These are phyloP conservation scores for Silurus aristotelis DNA, from an alignment of 2,797 vertebrate genomes.

Conservation along the genomic window DNA sequence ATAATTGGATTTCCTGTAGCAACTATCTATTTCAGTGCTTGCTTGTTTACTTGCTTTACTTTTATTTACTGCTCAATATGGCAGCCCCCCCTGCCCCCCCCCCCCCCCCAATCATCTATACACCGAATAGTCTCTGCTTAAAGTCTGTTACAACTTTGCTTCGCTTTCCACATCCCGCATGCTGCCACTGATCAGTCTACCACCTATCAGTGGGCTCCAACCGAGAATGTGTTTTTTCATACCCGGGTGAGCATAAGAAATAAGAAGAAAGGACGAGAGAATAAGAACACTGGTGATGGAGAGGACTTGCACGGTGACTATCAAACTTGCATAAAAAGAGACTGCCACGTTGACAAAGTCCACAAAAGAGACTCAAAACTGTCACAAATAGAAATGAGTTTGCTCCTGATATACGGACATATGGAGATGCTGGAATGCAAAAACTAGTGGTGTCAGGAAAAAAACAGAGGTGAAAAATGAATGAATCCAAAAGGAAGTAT, in stretches of 20 bases:
- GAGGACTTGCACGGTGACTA: not conserved
- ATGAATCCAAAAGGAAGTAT: not conserved
- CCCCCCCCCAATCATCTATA: not conserved
- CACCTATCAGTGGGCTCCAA: slow-evolving; percentile 2
- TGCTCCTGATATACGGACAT: not conserved
- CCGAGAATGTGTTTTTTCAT: slow-evolving; percentile 22
- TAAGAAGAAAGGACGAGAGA: not conserved
- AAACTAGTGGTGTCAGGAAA: not conserved
- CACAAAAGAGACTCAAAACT: not conserved
- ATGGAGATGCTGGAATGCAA: not conserved
- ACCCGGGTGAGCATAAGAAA: slow-evolving; percentile 7
- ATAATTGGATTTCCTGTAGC: not conserved
- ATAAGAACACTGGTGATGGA: slow-evolving; percentile 1
- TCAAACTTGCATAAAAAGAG: not conserved
- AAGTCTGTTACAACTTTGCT: not conserved
- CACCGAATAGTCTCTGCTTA: slow-evolving; percentile 10
- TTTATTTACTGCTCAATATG: not conserved
- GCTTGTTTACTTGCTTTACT: slow-evolving; percentile 11
- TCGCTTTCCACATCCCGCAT: not conserved
- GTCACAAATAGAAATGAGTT: not conserved
- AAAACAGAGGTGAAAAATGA: not conserved
- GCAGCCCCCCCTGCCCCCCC: not conserved
- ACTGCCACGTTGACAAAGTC: not conserved
- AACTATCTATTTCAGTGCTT: not conserved
- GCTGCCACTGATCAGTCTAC: not conserved